Percentiles rank a stretch among this genome's conserved stretches.
These are phyloP conservation scores for Gephyroberyx darwinii DNA, from an alignment of 2,797 vertebrate genomes.

Conservation along the genomic window DNA sequence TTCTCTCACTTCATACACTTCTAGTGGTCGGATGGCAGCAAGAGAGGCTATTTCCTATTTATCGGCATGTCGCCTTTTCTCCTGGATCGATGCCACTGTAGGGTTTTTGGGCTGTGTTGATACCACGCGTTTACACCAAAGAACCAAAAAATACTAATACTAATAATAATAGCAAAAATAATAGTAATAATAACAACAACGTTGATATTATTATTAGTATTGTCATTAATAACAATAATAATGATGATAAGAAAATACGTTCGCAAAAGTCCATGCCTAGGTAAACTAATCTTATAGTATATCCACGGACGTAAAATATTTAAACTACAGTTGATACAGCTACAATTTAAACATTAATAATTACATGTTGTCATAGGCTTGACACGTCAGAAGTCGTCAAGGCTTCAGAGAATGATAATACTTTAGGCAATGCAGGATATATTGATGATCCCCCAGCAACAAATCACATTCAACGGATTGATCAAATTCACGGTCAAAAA, in stretches of 20 bases:
- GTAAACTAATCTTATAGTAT: not conserved
- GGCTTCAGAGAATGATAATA: not conserved
- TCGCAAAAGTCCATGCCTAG: not conserved
- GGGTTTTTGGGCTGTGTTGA: not conserved
- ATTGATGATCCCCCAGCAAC: constrained; percentile 8
- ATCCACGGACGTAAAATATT: not conserved
- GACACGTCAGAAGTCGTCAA: not conserved
- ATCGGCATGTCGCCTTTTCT: constrained; percentile 10
- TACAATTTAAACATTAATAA: not conserved
- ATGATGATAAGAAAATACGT: not conserved
- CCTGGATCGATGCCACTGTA: not conserved
- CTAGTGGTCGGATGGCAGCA: constrained; percentile 41
- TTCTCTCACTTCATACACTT: constrained; percentile 61
- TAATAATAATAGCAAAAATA: not conserved
- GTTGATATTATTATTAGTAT: not conserved
- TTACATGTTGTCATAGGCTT: not conserved
- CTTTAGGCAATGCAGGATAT: too few relatives aligned
- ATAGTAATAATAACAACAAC: not conserved
- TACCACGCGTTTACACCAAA: too few relatives aligned
- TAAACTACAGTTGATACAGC: not conserved
- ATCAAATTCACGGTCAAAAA: constrained; percentile 27
- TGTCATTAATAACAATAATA: not conserved
- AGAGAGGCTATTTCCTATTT: constrained; percentile 13
- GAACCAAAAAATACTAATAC: not conserved
- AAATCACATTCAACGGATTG: constrained; percentile 19